Evolutionary conservation across 2,113 vertebrate genomes (phyloP).

Genomic region (Barnardius zonarius): DNA sequence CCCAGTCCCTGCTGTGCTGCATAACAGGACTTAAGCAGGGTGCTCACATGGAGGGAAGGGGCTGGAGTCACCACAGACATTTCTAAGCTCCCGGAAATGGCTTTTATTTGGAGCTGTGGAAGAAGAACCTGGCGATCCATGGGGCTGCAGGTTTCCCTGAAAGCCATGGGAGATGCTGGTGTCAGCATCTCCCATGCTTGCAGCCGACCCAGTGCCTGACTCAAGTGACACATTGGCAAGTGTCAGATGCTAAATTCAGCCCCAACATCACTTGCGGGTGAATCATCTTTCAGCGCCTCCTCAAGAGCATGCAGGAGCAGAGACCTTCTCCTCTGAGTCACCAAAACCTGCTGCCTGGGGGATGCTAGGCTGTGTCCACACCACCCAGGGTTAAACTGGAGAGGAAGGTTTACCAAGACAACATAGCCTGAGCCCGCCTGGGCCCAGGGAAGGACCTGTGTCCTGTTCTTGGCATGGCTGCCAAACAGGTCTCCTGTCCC

Average conservation of each 20-base stretch:
- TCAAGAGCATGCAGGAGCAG: background rate
- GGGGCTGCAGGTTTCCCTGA: background rate
- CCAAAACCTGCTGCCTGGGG: background rate
- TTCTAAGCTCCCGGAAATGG: background rate
- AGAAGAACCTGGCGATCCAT: background rate
- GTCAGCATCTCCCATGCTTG: background rate
- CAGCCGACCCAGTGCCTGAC: background rate
- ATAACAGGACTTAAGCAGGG: background rate
- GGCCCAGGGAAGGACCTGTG: background rate
- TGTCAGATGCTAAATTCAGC: background rate
- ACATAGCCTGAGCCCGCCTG: background rate
- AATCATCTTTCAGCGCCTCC: background rate
- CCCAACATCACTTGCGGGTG: background rate
- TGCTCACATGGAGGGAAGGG: background rate
- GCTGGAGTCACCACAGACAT: background rate
- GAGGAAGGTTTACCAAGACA: accelerated
- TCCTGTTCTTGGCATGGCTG: background rate
- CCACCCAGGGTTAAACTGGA: background rate
- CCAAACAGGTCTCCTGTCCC: background rate
- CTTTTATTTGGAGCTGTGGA: background rate
- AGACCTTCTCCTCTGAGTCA: constrained; percentile 10
- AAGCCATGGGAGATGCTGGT: background rate
- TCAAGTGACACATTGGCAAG: background rate
- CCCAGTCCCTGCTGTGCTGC: background rate
- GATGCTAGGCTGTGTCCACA: background rate